Evolutionary conservation across 2,888 invertebrate genomes (phyloP).

Genomic region (Caradrina clavipalpis): DNA sequence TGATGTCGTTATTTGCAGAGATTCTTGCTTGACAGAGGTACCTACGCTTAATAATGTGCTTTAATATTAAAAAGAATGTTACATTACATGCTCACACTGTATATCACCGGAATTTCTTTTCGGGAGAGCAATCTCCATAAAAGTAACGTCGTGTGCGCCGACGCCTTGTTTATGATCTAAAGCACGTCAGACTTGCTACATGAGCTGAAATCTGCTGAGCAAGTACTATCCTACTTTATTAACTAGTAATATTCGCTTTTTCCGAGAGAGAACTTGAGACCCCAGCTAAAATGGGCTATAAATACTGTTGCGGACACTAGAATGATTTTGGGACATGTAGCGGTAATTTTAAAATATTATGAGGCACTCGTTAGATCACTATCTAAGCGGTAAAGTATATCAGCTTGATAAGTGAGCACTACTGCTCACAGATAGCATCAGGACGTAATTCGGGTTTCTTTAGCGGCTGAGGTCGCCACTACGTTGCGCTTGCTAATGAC

Average conservation of each 20-base stretch:
- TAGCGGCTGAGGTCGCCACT: conserved; percentile 29
- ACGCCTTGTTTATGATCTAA: conserved; percentile 66
- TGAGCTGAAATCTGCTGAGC: conserved; percentile 54
- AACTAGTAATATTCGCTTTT: conserved; percentile 46
- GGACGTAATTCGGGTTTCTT: conserved; percentile 36
- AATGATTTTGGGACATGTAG: background rate
- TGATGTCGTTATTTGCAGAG: conserved; percentile 26
- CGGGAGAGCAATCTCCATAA: conserved; percentile 69
- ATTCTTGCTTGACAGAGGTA: conserved; percentile 24
- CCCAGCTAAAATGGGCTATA: conserved; percentile 6
- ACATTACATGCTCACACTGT: conserved; percentile 48
- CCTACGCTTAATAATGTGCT: conserved; percentile 41
- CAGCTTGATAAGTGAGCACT: conserved; percentile 14
- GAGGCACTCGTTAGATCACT: background rate
- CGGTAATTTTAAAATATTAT: conserved; percentile 12
- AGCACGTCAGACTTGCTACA: conserved; percentile 50
- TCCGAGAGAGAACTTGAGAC: conserved; percentile 9
- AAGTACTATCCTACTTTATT: conserved; percentile 53
- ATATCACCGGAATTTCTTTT: conserved; percentile 58
- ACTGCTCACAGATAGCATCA: conserved; percentile 25
- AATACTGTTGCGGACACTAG: conserved; percentile 6
- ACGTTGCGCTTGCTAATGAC: conserved; percentile 42
- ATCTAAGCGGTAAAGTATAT: conserved; percentile 16
- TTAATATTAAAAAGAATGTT: conserved; percentile 55
- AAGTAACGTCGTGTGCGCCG: conserved; percentile 63